Conservation (phyloP, 1,140 invertebrate genomes). For the Drosophila nigrodunni region DNA sequence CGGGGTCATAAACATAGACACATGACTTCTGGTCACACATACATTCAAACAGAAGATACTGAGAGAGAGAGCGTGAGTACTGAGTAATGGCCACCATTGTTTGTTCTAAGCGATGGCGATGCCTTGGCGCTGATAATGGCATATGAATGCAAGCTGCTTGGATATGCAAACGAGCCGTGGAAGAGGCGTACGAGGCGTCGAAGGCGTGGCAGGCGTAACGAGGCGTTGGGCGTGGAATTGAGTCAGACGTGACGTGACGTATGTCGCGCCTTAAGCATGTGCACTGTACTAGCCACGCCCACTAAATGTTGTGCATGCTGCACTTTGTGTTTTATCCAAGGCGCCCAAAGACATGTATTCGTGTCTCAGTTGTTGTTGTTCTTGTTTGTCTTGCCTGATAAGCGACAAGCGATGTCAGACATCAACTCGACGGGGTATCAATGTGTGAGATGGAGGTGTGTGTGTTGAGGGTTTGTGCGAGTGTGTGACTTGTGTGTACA, state of each 20-base stretch:
- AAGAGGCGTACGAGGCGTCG: background rate
- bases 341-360: conserved; percentile 66
- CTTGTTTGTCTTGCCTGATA: conserved; percentile 51
- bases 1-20: conserved; percentile 29
- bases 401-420: conserved; percentile 59
- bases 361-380: conserved; percentile 14
- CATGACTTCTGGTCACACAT: conserved; percentile 53
- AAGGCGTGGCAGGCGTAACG: conserved; percentile 15
- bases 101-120: conserved; percentile 76
- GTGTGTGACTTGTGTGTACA: conserved; percentile 49
- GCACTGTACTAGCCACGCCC: conserved; percentile 54
- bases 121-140: conserved; percentile 76
- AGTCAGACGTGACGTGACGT: conserved; percentile 66
- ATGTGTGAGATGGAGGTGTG: conserved; percentile 29
- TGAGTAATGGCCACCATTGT: conserved; percentile 74
- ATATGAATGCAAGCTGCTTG: conserved; percentile 78
- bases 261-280: conserved; percentile 48
- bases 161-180: conserved; percentile 66
- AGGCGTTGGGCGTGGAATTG: conserved; percentile 38
- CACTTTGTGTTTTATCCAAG: conserved; percentile 63
- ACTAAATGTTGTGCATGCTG: conserved; percentile 66
- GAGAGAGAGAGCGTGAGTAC: background rate
- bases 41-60: background rate
- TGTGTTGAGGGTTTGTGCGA: conserved; percentile 12
- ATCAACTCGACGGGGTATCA: conserved; percentile 60